These are phyloP conservation scores for Mallateleia sp. DNA, from an alignment of 2,888 invertebrate genomes.

Conservation along the genomic window DNA sequence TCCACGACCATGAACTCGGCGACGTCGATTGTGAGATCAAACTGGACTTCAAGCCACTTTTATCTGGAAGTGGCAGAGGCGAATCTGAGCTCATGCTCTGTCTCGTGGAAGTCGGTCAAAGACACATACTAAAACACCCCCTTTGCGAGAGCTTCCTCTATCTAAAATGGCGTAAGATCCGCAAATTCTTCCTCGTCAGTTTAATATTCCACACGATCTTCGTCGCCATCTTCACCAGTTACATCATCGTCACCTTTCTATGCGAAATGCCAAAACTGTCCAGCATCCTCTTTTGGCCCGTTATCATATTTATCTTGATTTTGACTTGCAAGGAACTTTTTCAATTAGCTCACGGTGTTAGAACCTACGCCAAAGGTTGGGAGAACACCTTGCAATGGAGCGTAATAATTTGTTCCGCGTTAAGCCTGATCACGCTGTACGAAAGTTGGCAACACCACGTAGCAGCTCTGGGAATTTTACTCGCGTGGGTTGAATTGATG, in stretches of 20 bases:
- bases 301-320: constrained; percentile 92
- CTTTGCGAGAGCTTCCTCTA: constrained; percentile 96
- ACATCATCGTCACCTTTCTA: constrained; percentile 92
- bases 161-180: constrained; percentile 95
- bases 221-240: constrained; percentile 94
- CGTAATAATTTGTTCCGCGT: constrained; percentile 91
- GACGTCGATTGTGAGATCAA: constrained; percentile 96
- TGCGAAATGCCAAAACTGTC: constrained; percentile 87
- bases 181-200: constrained; percentile 95
- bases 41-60: constrained; percentile 91
- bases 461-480: constrained; percentile 94
- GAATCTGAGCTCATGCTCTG: constrained; percentile 91
- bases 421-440: constrained; percentile 81
- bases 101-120: constrained; percentile 94
- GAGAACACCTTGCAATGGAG: constrained; percentile 96
- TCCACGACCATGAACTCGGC: constrained; percentile 96
- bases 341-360: constrained; percentile 94
- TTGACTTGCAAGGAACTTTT: constrained; percentile 94
- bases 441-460: constrained; percentile 93
- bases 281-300: constrained; percentile 90
- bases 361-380: constrained; percentile 94
- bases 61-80: constrained; percentile 87
- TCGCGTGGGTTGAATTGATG: constrained; percentile 96
- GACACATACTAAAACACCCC: constrained; percentile 95
- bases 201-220: constrained; percentile 94